Evolutionary conservation across 2,113 vertebrate species (phyloP), one percentile per base, ranked within the genome.

Genomic region (Nycticryphes semicollaris): DNA sequence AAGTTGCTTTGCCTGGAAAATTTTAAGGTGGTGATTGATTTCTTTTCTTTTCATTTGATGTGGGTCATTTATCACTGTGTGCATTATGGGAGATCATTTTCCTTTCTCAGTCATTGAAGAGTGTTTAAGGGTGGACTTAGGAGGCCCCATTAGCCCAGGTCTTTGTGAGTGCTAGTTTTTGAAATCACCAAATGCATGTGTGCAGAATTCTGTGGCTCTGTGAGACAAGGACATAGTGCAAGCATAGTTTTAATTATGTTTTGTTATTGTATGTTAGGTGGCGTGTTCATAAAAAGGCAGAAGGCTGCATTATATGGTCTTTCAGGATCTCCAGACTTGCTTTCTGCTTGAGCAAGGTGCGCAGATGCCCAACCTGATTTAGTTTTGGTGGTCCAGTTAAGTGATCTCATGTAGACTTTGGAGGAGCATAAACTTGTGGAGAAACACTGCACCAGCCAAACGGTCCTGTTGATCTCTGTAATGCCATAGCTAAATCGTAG

Each of bases 21-120:
- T 66, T n/a, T 85, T 45, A 69, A 91, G 81, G 57, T 66, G 59
- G 28, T 91, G 77, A 70, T 77, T 94, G 96, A 94, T 95, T 85
- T 78, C 0, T 60, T 45, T 81, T 62, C 1, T 53, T 19, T 39
- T 45, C 24, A 11, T 68, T 39, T 51, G 0, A 79, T 86, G 60
- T 79, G 78, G 53, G 77, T 95, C 89, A 94, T 93, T 91, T 92
- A 70, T 84, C 87, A 87, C 79, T 30, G 47, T 87, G 63, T 66
- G 24, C 7, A 1, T 85, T 79, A 20, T 6, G 16, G 57, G 74
- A 93, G 75, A 63, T 72, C 43, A 43, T 82, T 95, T 91, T 92
- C 88, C 73, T 88, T 69, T 93, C 87, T 90, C 81, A 60, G 30
- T 94, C 87, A 77, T 17, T 51, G 47, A 59, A 39, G 63, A 78